Base-by-base conservation (phyloP, 92 coral and sea anemone genomes). In the Umimayanthus chanpuru region DNA sequence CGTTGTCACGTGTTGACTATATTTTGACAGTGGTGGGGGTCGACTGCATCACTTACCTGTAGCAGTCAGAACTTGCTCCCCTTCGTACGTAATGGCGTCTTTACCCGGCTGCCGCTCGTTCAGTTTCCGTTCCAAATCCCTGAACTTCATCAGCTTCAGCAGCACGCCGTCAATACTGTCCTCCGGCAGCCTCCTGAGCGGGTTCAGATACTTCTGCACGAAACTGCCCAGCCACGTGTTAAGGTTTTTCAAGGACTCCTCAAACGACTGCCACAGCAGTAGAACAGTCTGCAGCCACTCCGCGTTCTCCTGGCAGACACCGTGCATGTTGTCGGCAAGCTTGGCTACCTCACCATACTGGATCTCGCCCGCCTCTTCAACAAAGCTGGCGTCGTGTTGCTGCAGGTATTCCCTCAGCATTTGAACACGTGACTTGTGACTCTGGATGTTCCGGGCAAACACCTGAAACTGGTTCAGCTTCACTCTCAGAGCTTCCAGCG, bases 121-220 rank as follows among this genome's bases (percentile, higher is more conserved):
- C 47, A 97, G 85, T 91, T 97, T 97, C 73, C 96, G 92, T 70
- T 97, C 99, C 76, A 97, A 81, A 77, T 97, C 99, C 23, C 99
- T 91, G 76, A 90, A 90, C 85, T 97, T 97, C 93, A 97, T 91
- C 81, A 94, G 81, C 81, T 97, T 97, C 49, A 93, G 89, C 44
- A 97, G 89, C 5, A 97, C 96, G 39, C 88, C 90, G 80, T 97
- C 99, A 39, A 97, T 90, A 55, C 90, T 80, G 77, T 89, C 93
- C 88, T 97, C 99, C 4, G 92, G 96, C 55, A 91, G 92, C 47
- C 88, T 88, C 56, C 94, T 92, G 11, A 96, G 85, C 18, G 96
- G 90, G 41, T 71, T 73, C 38, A 97, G 71, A 36, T 93, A 91
- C 79, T 91, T 93, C 40, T 85, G 90, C 44, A 67, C 85, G 49